Evolutionary conservation across 2,113 vertebrate species (phyloP), one percentile per base, ranked within the genome.

Genomic region (Limanda limanda): DNA sequence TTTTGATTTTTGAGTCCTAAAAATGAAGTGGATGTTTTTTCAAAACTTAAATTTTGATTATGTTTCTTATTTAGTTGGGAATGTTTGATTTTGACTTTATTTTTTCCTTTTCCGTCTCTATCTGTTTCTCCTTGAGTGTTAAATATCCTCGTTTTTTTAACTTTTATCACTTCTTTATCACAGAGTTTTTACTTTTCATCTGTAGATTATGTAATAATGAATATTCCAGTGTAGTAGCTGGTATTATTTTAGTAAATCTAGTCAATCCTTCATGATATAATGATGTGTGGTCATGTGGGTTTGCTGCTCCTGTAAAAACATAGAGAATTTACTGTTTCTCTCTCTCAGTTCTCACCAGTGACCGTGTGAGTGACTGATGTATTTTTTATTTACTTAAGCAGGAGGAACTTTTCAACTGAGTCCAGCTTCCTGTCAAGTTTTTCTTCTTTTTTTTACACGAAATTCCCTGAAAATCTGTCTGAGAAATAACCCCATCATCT

Each of bases 291-390:
- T 79, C 54, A 1, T 60, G 61, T 5, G 35, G 78, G 69, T 76
- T 79, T 61, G 62, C 70, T 74, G 31, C 68, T 69, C 37, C 52
- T 82, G 68, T 74, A 55, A 70, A 82, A 79, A 80, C 71, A 83
- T 47, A 31, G 56, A 57, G 23, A 37, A 68, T 60, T 7, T 20
- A 24, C 45, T 75, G 76, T 74, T 74, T 51, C 45, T 72, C 59
- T 57, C 24, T 63, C 70, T 48, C 58, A 69, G 67, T 67, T 69
- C 65, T 84, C 66, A 74, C 42, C 61, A 58, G 15, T 73, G 64
- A 67, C 77, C 25, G 7, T 70, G 78, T 21, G 64, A 69, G 56
- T 51, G 35, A 18, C 61, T 67, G 37, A 83, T 84, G 82, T 78
- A 78, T 71, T 31, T 31, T 55, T 54, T 72, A 85, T 71, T 74